Evolutionary conservation across 2,113 vertebrate species (phyloP), one percentile per base, ranked within the genome.

Genomic region (Myiozetetes cayanensis): DNA sequence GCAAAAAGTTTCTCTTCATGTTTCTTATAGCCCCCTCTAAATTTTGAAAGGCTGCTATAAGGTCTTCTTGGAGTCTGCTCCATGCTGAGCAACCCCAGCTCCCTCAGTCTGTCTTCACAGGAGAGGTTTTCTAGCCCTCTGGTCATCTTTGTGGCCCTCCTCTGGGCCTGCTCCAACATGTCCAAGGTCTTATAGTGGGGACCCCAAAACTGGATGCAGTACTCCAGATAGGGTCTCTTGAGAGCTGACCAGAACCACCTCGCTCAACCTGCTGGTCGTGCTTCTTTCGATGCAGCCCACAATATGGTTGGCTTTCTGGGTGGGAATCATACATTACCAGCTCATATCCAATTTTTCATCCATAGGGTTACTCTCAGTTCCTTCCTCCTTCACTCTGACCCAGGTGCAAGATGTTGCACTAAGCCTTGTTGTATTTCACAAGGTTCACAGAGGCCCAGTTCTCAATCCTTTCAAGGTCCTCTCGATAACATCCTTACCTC

Each of bases 201-300:
- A 67, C 31, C 10, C 18, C 28, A 58, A 37, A 80, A 5, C 46
- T 43, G n/a, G 15, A 13, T 27, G 11, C 14, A 43, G 23, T 61
- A 24, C 4, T 10, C 16, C 35, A 47, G 27, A 7, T 84, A 23
- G 1, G 23, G 10, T 63, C 31, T 52, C 21, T 44, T 1, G 2
- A 61, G 37, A 47, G 8, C 6, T 2, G 14, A 78, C 17, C 16
- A 75, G 46, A 84, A 76, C 72, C 11, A 24, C 27, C 12, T 79
- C 18, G 7, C 12, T 79, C 6, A 2, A 52, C 43, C 16, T 84
- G 12, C 37, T 75, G 24, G 23, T 58, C 41, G 31, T 0, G 0
- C 14, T 53, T 50, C 33, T 85, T 78, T 74, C 14, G n/a, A 49
- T 84, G 47, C 31, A 89, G 39, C 27, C 35, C 12, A 78, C 46